These are phyloP conservation scores for Lophotis ruficrista DNA, from an alignment of 2,113 vertebrate species.

Conservation along the genomic window DNA sequence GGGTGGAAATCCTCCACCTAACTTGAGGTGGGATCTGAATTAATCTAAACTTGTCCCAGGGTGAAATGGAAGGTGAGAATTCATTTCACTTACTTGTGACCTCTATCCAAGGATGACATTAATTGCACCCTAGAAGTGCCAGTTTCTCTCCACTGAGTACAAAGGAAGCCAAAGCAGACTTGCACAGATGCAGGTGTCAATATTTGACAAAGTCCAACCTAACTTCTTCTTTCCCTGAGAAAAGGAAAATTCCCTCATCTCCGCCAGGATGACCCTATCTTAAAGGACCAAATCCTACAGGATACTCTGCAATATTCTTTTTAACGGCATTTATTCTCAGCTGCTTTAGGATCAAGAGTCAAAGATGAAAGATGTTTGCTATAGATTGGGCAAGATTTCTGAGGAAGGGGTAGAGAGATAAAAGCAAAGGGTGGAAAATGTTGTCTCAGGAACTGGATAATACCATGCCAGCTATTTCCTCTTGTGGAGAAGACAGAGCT, in stretches of 20 bases:
- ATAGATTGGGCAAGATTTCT: slow-evolving; percentile 43
- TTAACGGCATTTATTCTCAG: slow-evolving; percentile 30
- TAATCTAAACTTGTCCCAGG: neutral
- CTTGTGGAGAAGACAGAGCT: slow-evolving; percentile 46
- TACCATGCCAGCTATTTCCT: neutral
- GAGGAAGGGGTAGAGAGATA: slow-evolving; percentile 40
- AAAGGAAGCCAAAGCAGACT: neutral
- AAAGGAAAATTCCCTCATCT: neutral
- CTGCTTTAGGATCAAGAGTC: slow-evolving; percentile 56
- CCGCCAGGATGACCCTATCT: neutral
- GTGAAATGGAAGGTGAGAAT: neutral
- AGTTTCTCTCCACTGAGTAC: neutral
- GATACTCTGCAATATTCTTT: slow-evolving; percentile 4
- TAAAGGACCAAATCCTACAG: neutral
- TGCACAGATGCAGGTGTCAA: neutral
- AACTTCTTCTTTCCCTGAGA: neutral
- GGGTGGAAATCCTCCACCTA: neutral
- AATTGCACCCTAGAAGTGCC: neutral
- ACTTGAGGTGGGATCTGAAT: neutral
- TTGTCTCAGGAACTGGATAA: slow-evolving; percentile 50
- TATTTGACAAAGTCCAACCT: slow-evolving; percentile 10
- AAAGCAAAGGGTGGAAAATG: slow-evolving; percentile 44
- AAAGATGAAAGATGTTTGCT: slow-evolving; percentile 46
- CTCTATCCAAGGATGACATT: neutral
- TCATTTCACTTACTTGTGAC: neutral